A percentile compares a stretch with the other conserved stretches of the same genome.
These are phyloP conservation scores for Platyrinchus mystaceus DNA, from an alignment of 2,797 vertebrate species.

Conservation along the genomic window DNA sequence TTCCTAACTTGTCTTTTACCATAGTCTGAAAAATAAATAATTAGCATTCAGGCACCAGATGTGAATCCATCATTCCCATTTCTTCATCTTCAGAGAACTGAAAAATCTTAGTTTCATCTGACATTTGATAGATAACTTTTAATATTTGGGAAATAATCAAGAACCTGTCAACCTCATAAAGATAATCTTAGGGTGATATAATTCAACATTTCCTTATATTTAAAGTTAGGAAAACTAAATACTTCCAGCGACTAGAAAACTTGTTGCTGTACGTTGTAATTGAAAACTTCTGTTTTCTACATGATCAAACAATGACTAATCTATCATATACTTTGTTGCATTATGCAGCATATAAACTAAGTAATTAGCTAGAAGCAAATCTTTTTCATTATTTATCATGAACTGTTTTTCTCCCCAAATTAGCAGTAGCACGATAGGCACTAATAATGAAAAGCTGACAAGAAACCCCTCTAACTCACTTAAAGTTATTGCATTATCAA, in stretches of 20 bases:
- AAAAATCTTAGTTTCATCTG: background rate
- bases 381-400: background rate
- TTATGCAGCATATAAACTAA: background rate
- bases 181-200: background rate
- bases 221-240: background rate
- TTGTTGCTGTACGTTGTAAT: background rate
- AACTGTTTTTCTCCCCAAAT: background rate
- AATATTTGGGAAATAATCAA: background rate
- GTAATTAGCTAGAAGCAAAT: conserved; percentile 6
- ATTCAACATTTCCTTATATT: background rate
- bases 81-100: background rate
- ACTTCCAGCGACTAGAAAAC: background rate
- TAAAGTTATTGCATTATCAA: background rate
- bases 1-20: background rate
- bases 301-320: background rate
- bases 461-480: background rate
- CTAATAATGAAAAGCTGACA: background rate
- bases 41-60: background rate
- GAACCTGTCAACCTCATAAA: background rate
- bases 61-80: background rate
- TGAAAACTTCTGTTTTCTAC: background rate
- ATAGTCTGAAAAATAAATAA: background rate
- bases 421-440: background rate
- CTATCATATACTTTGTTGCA: background rate
- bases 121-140: background rate